Evolutionary conservation across 2,888 invertebrate species (phyloP).

Genomic region (Abrostola triplasia): DNA sequence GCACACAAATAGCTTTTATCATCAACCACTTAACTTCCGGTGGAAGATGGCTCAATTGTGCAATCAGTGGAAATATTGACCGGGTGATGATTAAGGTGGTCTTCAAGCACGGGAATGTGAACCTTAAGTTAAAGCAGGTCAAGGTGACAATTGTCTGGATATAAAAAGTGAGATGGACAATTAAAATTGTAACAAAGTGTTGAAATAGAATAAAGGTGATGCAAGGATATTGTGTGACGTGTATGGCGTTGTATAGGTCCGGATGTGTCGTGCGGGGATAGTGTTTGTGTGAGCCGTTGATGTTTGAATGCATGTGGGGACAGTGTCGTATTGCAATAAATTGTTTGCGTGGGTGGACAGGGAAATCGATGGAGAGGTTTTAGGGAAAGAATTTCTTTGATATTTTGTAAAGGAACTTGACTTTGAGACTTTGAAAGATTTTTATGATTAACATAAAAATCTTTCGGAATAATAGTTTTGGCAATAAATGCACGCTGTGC

Average conservation of each 20-base stretch:
- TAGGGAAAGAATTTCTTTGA: not conserved
- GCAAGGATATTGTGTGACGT: constrained; percentile 54
- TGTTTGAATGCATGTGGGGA: constrained; percentile 81
- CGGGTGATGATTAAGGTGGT: constrained; percentile 17
- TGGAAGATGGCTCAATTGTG: constrained; percentile 46
- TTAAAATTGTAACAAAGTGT: constrained; percentile 38
- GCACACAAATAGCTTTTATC: constrained; percentile 14
- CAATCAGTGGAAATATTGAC: constrained; percentile 45
- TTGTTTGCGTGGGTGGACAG: constrained; percentile 78
- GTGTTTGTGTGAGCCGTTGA: constrained; percentile 73
- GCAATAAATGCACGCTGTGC: too few relatives aligned
- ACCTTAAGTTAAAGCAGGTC: not conserved
- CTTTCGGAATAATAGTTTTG: too few relatives aligned
- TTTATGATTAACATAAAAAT: too few relatives aligned
- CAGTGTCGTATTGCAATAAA: constrained; percentile 85
- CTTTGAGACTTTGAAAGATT: too few relatives aligned
- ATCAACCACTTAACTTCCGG: constrained; percentile 49
- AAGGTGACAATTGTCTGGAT: constrained; percentile 9
- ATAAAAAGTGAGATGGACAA: constrained; percentile 33
- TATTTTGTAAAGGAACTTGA: too few relatives aligned
- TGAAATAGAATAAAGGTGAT: constrained; percentile 53
- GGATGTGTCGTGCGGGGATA: constrained; percentile 78
- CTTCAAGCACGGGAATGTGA: constrained; percentile 4
- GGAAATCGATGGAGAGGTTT: constrained; percentile 54
- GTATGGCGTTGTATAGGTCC: constrained; percentile 69